Evolutionary conservation across 2,888 invertebrate species (phyloP).

Genomic region (Rhaphigaster nebulosa): DNA sequence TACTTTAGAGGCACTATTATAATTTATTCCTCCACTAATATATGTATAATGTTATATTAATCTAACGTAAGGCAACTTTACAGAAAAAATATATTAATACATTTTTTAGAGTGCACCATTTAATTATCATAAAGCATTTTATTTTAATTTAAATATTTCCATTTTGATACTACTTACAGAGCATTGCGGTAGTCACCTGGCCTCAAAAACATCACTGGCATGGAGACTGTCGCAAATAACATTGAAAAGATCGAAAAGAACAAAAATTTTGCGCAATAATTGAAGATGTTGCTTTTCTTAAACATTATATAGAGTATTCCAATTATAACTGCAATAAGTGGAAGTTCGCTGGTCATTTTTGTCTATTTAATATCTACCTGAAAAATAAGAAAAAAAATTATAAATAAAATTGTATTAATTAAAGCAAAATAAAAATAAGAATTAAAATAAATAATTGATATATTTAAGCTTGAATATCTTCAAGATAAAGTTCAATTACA

Average conservation of each 20-base stretch:
- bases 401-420: background rate
- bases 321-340: constrained; percentile 46
- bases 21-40: too few species aligned
- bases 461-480: background rate
- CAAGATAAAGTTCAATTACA: too few species aligned
- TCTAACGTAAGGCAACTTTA: too few species aligned
- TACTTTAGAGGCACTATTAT: too few species aligned
- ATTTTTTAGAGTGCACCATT: too few species aligned
- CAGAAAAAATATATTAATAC: too few species aligned
- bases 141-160: too few species aligned
- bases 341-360: constrained; percentile 42
- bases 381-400: background rate
- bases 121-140: too few species aligned
- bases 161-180: constrained; percentile 75
- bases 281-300: constrained; percentile 73
- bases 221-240: constrained; percentile 75
- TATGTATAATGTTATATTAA: too few species aligned
- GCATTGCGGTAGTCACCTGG: constrained; percentile 84
- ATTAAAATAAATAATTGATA: background rate
- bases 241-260: constrained; percentile 76
- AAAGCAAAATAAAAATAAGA: background rate
- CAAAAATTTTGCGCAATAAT: constrained; percentile 80
- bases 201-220: constrained; percentile 82
- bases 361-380: constrained; percentile 19
- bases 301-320: constrained; percentile 65